Evolutionary conservation across 2,888 invertebrate genomes (phyloP).

Genomic region (Acrocera orbiculus): DNA sequence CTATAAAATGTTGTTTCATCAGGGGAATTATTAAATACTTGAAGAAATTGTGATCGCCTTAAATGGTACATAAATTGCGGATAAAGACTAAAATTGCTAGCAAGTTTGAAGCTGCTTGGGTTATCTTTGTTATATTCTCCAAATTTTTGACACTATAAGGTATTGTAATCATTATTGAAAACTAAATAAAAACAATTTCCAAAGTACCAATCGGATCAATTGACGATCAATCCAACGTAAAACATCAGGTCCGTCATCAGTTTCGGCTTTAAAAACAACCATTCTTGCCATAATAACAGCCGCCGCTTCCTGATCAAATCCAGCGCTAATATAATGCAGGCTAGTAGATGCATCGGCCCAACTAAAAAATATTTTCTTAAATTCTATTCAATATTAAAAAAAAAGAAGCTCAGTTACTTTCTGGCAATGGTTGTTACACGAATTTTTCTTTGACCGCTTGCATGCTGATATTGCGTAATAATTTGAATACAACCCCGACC

Average conservation of each 20-base stretch:
- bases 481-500: constrained; percentile 95
- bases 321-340: constrained; percentile 79
- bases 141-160: constrained; percentile 89
- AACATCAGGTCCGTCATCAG: constrained; percentile 91
- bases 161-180: constrained; percentile 4
- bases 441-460: constrained; percentile 85
- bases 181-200: constrained; percentile 6
- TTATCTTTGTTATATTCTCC: constrained; percentile 97
- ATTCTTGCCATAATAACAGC: constrained; percentile 94
- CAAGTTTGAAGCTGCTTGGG: constrained; percentile 85
- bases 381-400: neutral
- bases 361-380: constrained; percentile 31
- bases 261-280: constrained; percentile 90
- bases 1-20: constrained; percentile 98
- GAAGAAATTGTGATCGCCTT: constrained; percentile 92
- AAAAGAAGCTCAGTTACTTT: constrained; percentile 42
- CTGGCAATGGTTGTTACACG: constrained; percentile 94
- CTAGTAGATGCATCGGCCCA: constrained; percentile 92
- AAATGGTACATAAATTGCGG: constrained; percentile 99
- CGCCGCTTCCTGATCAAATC: constrained; percentile 96
- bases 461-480: constrained; percentile 96
- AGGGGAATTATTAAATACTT: constrained; percentile 99
- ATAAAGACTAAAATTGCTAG: constrained; percentile 94
- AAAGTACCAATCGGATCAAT: constrained; percentile 75
- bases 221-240: constrained; percentile 97